phyloP scores from a whole-genome alignment of 2,888 invertebrate species.

The Cistogaster globosa region DNA sequence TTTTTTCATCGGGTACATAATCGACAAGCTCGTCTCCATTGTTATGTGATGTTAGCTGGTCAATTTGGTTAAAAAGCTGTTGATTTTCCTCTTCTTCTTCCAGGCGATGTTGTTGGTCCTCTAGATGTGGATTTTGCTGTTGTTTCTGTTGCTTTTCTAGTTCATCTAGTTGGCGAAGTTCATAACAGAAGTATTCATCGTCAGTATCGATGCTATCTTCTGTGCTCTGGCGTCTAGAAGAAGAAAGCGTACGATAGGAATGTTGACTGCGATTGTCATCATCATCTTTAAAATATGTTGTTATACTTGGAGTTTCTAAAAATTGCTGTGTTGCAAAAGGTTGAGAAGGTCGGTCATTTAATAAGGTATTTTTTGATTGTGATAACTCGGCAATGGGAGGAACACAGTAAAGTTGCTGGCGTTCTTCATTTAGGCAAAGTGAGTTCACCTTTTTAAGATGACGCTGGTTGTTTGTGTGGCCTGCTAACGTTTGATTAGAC shows the following conservation, averaged over 20 bases:
- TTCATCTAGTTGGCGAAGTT: constrained; percentile 92
- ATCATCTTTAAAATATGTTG: constrained; percentile 85
- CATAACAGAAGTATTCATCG: constrained; percentile 96
- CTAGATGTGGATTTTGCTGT: constrained; percentile 30
- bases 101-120: constrained; percentile 30
- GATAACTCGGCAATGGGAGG: neutral
- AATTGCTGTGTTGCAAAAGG: constrained; percentile 82
- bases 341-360: constrained; percentile 75
- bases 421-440: constrained; percentile 23
- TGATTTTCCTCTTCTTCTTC: constrained; percentile 66
- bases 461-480: neutral
- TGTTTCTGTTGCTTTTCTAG: constrained; percentile 86
- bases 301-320: constrained; percentile 87
- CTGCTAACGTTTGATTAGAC: neutral
- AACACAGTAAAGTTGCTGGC: neutral
- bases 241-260: constrained; percentile 94
- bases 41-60: constrained; percentile 85
- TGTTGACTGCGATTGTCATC: constrained; percentile 94
- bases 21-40: constrained; percentile 82
- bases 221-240: constrained; percentile 94
- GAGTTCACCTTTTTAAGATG: constrained; percentile 22
- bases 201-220: constrained; percentile 97
- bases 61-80: constrained; percentile 79
- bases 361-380: neutral
- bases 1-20: constrained; percentile 87